Evolutionary conservation across 2,113 vertebrate species (phyloP), one percentile per base, ranked within the genome.

Genomic region (Cyprinodon brontotheroides): DNA sequence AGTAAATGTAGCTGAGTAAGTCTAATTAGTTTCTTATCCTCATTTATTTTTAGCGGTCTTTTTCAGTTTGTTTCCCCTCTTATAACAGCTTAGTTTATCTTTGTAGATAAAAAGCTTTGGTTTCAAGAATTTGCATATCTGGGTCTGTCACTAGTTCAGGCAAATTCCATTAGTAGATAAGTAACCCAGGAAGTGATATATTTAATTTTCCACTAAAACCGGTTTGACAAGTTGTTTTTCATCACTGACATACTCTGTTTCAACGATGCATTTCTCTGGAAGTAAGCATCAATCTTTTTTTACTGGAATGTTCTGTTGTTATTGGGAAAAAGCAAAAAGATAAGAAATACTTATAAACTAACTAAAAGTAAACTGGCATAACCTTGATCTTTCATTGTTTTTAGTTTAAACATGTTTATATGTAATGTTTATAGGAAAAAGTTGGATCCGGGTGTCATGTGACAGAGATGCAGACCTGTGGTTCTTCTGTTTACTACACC

Each of bases 401-500:
- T 14, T 10, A n/a, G 17, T 1, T 9, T 9, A 15, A 53, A 53
- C 50, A 57, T 57, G 50, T 57, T n/a, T 57, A n/a, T n/a, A 57
- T 9, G 8, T 57, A 57, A 57, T 57, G 50, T 57, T n/a, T 57
- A n/a, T n/a, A 57, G 3, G 8, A 20, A 57, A 57, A 0, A 57
- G 17, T 20, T n/a, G 20, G 5, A 20, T n/a, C 20, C 10, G 50
- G 48, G 15, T 20, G 14, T 62, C 7, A 17, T 10, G 37, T 63
- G 17, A 6, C 6, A 8, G 11, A 14, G 13, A 14, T 15, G 61
- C 61, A 67, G 47, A 47, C 10, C 78, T 70, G 78, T 77, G 64
- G 64, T 68, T 40, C 36, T 11, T 36, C 15, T 74, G 41, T 20
- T 78, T 74, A 45, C 63, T 20, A 3, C 0, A 81, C 74, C 81